Base-by-base conservation (phyloP, 2,797 vertebrate species). In the Thalassophryne amazonica region DNA sequence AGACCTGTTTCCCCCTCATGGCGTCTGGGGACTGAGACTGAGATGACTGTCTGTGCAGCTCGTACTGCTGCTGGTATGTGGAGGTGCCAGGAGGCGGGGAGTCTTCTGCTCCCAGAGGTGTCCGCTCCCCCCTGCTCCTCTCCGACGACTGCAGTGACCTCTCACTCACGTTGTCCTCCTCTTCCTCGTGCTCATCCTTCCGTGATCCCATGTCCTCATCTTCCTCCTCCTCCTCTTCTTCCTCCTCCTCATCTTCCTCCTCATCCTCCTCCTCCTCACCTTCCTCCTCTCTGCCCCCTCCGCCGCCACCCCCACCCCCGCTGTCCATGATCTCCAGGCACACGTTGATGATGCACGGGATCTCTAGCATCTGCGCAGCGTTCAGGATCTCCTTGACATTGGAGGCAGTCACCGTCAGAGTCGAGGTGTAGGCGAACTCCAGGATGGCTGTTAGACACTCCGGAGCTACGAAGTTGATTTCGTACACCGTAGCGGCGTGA, bases 371-470 rank as follows among this genome's bases (percentile, higher is more conserved):
- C 85, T 94, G 89, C 11, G 97, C 97, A 0, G 97, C 95, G 0
- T 89, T 93, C 66, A 98, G 91, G 83, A 99, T 96, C 83, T 98
- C 94, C 76, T 95, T 96, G 17, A 99, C 90, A 0, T 98, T 98
- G 32, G 95, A 91, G 11, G 94, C 85, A 0, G 96, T 99, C 77
- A 99, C 93, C 2, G 97, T 99, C 60, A 98, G 92, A 0, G 97
- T 98, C 3, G 97, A 98, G 1, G 97, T 99, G 88, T 99, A 99
- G 60, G 97, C 96, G 0, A 99, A 99, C 84, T 99, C 97, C 8
- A 99, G 83, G 80, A 99, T 99, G 78, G 97, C 97, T 0, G 95
- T 94, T 85, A 99, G 93, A 1, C 93, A 95, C 61, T 99, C 96
- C 0, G 96, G 94, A 56, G 93, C 94, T 27, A 99, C 95, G 35